These are phyloP conservation scores for Chloroceryle amazona DNA, from an alignment of 2,797 vertebrate genomes.

Conservation along the genomic window DNA sequence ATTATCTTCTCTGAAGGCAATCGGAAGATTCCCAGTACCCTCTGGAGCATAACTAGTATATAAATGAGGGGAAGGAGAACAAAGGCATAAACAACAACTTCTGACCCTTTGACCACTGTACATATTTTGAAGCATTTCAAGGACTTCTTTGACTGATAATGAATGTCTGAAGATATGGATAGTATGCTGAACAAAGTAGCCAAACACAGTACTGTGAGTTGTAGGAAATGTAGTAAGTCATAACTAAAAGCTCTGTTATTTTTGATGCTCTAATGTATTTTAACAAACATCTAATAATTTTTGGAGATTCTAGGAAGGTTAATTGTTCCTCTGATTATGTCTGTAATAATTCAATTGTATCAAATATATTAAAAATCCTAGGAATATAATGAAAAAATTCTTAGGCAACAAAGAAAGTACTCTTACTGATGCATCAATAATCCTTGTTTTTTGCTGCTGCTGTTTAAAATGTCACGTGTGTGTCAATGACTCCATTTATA, in stretches of 20 bases:
- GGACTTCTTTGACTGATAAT: slow-evolving; percentile 17
- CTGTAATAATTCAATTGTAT: neutral
- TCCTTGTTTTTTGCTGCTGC: neutral
- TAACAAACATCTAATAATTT: neutral
- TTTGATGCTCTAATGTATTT: neutral
- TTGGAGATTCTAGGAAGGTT: neutral
- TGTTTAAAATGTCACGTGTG: slow-evolving; percentile 49
- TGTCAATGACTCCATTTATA: slow-evolving; percentile 45
- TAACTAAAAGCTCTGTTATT: neutral
- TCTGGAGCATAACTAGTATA: neutral
- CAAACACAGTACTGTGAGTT: neutral
- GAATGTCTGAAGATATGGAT: neutral
- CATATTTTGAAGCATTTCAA: slow-evolving; percentile 4
- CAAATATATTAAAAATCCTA: neutral
- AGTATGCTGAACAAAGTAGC: neutral
- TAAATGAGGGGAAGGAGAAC: neutral
- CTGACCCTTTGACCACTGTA: neutral
- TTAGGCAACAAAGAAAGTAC: slow-evolving; percentile 10
- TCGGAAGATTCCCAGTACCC: neutral
- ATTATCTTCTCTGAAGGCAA: neutral
- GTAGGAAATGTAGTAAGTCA: neutral
- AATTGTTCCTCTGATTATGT: neutral
- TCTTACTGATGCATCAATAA: slow-evolving; percentile 19
- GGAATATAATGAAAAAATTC: neutral
- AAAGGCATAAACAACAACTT: neutral